phyloP scores from a whole-genome alignment of 2,113 vertebrate species.

The Charina bottae region DNA sequence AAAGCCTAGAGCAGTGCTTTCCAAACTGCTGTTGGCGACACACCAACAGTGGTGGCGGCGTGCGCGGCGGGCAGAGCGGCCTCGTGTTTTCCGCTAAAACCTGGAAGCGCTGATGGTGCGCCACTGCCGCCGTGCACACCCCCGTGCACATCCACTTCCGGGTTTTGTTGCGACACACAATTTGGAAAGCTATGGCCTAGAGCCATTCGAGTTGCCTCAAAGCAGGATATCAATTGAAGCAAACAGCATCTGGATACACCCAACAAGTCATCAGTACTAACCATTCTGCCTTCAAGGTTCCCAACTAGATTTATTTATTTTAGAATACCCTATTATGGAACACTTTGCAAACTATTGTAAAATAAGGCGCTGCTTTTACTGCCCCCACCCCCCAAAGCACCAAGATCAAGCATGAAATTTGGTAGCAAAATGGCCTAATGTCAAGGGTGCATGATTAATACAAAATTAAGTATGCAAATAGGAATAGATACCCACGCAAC shows the following conservation, averaged over 20 bases:
- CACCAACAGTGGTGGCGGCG: no score
- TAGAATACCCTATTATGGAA: not conserved
- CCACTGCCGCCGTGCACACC: no score
- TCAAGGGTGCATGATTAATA: not conserved
- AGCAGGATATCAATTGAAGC: not conserved
- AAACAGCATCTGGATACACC: not conserved
- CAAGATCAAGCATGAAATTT: not conserved
- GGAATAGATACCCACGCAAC: no score
- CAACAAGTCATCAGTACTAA: not conserved
- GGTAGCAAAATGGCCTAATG: not conserved
- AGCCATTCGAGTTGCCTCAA: not conserved
- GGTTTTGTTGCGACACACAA: no score
- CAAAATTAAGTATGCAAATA: not conserved
- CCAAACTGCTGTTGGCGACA: no score
- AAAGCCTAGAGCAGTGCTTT: not conserved
- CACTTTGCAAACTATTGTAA: not conserved
- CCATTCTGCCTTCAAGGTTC: not conserved
- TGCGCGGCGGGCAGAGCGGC: no score
- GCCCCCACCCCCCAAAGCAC: not conserved
- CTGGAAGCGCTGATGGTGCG: no score
- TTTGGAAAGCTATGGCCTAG: no score
- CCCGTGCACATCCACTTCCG: no score
- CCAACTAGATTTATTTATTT: not conserved
- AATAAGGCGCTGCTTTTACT: not conserved
- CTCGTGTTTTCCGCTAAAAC: no score